These are phyloP conservation scores for Bimastos eiseni DNA, from an alignment of 2,888 invertebrate species.

Conservation along the genomic window DNA sequence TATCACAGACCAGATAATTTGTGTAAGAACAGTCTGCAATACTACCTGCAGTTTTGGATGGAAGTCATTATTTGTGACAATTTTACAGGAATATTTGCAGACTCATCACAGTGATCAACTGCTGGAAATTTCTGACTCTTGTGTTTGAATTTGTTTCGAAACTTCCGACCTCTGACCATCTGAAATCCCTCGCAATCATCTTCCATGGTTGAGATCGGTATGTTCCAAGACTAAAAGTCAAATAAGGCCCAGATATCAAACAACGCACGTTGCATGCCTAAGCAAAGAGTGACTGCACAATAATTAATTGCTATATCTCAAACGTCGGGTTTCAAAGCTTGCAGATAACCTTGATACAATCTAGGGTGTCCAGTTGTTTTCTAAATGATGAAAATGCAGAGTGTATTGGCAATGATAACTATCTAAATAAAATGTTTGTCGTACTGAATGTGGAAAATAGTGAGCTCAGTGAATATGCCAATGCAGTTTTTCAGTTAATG, in stretches of 20 bases:
- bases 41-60: background rate
- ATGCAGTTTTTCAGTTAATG: background rate
- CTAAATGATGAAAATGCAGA: too few species aligned
- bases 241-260: background rate
- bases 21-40: background rate
- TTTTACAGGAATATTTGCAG: background rate
- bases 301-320: too few species aligned
- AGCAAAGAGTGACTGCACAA: background rate
- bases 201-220: background rate
- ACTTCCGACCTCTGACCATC: background rate
- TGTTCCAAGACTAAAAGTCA: background rate
- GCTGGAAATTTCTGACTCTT: background rate
- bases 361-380: too few species aligned
- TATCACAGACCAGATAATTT: background rate
- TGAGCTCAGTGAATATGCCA: too few species aligned
- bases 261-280: background rate
- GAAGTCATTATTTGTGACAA: background rate
- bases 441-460: too few species aligned
- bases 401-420: too few species aligned
- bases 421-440: too few species aligned
- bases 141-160: background rate
- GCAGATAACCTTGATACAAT: too few species aligned
- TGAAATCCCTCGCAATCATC: constrained; percentile 9
- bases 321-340: too few species aligned
- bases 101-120: background rate